Conservation (phyloP, 2,888 invertebrate genomes). For the Nomada goodeniana region DNA sequence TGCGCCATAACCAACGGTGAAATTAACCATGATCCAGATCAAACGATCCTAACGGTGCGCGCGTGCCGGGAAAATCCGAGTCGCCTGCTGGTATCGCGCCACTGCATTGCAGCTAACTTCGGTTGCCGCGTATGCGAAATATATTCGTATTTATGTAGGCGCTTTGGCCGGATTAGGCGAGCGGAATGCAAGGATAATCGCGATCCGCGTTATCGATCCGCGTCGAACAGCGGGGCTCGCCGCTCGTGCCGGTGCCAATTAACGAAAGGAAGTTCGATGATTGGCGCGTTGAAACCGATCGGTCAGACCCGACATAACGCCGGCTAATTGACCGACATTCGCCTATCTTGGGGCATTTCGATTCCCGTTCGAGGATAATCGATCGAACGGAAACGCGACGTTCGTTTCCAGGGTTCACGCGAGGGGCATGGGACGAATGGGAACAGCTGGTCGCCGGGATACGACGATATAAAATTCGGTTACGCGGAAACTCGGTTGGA, state of each 20-base stretch:
- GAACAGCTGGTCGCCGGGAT: neutral
- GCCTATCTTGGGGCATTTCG: no score
- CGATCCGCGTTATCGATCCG: slow-evolving; percentile 38
- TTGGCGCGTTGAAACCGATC: slow-evolving; percentile 22
- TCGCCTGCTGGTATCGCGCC: slow-evolving; percentile 38
- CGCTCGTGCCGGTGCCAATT: slow-evolving; percentile 26
- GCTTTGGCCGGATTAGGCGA: slow-evolving; percentile 48
- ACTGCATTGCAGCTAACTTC: slow-evolving; percentile 57
- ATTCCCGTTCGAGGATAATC: neutral
- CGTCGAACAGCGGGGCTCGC: neutral
- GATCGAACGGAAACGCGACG: neutral
- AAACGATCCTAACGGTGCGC: slow-evolving; percentile 64
- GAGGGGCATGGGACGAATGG: neutral
- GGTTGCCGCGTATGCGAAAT: slow-evolving; percentile 38
- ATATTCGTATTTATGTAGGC: slow-evolving; percentile 60
- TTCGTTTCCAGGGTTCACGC: slow-evolving; percentile 7
- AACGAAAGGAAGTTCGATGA: slow-evolving; percentile 30
- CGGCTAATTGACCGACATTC: slow-evolving; percentile 15
- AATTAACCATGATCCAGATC: slow-evolving; percentile 72
- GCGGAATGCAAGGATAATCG: slow-evolving; percentile 51
- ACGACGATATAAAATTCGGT: slow-evolving; percentile 26
- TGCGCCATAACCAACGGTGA: slow-evolving; percentile 68
- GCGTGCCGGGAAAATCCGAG: slow-evolving; percentile 60
- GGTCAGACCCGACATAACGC: slow-evolving; percentile 3
- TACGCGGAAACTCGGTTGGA: neutral